phyloP scores from a whole-genome alignment of 2,888 invertebrate genomes.

The Volucella inflata region DNA sequence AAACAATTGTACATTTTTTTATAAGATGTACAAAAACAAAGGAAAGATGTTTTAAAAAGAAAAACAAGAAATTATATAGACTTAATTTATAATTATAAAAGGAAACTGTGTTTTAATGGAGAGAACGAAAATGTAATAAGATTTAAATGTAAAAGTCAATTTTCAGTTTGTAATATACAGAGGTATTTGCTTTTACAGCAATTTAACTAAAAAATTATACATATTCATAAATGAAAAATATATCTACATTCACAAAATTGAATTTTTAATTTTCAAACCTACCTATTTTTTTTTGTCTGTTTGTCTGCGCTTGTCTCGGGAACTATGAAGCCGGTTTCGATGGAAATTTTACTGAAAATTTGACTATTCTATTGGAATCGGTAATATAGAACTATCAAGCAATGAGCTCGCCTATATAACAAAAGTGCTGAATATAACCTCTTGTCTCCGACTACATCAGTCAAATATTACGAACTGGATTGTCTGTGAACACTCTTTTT shows the following conservation, averaged over 20 bases:
- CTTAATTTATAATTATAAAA: neutral
- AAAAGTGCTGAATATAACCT: too few relatives aligned
- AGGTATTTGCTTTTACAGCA: constrained; percentile 31
- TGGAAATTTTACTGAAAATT: too few relatives aligned
- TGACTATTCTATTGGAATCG: too few relatives aligned
- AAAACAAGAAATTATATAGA: constrained; percentile 9
- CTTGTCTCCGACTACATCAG: too few relatives aligned
- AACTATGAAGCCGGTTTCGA: too few relatives aligned
- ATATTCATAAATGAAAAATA: constrained; percentile 29
- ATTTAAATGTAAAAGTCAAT: constrained; percentile 27
- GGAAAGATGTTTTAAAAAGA: neutral
- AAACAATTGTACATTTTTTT: neutral
- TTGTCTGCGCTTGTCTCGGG: too few relatives aligned
- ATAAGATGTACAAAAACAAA: neutral
- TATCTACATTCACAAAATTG: constrained; percentile 13
- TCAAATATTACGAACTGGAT: too few relatives aligned
- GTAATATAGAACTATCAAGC: too few relatives aligned
- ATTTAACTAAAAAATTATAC: constrained; percentile 20
- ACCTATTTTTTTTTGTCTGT: neutral
- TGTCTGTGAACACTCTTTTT: too few relatives aligned
- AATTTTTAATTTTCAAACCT: neutral
- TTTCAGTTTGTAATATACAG: constrained; percentile 21
- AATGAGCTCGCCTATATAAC: too few relatives aligned
- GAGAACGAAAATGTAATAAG: neutral
- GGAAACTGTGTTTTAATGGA: constrained; percentile 6